phyloP scores from a whole-genome alignment of 2,888 invertebrate species.

The Aradus depressus region DNA sequence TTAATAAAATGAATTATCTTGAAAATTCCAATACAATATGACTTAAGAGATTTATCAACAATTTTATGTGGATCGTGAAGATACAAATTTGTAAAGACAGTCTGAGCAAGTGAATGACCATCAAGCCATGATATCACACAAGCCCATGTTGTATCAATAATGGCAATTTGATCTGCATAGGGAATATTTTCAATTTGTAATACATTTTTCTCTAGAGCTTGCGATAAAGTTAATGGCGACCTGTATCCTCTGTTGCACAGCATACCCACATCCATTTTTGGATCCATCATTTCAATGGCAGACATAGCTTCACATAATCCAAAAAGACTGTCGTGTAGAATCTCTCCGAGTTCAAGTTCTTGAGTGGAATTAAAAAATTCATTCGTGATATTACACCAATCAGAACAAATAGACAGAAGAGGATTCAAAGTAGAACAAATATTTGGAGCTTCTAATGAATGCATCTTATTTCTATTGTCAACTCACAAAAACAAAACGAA shows the following conservation, averaged over 20 bases:
- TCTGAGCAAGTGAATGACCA: constrained; percentile 91
- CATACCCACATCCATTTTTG: constrained; percentile 99
- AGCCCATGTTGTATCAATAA: constrained; percentile 86
- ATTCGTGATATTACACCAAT: too few relatives aligned
- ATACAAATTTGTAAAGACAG: constrained; percentile 92
- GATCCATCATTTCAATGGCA: constrained; percentile 99
- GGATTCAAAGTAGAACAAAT: too few relatives aligned
- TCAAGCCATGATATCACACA: constrained; percentile 96
- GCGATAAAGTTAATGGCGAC: constrained; percentile 74
- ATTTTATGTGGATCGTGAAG: constrained; percentile 81
- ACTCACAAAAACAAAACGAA: too few relatives aligned
- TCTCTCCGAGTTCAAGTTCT: constrained; percentile 79
- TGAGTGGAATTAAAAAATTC: too few relatives aligned
- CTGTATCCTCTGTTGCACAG: constrained; percentile 77
- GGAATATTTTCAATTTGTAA: constrained; percentile 66
- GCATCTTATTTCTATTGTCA: too few relatives aligned
- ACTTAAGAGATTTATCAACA: constrained; percentile 67
- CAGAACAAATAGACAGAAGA: too few relatives aligned
- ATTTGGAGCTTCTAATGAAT: too few relatives aligned
- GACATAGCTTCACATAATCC: constrained; percentile 98
- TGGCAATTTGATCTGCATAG: constrained; percentile 72
- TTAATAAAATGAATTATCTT: constrained; percentile 82
- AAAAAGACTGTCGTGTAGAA: constrained; percentile 80
- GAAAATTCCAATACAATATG: constrained; percentile 75
- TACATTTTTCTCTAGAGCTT: constrained; percentile 69